Conservation (phyloP, 2,888 invertebrate genomes). For the Agriopis marginaria region DNA sequence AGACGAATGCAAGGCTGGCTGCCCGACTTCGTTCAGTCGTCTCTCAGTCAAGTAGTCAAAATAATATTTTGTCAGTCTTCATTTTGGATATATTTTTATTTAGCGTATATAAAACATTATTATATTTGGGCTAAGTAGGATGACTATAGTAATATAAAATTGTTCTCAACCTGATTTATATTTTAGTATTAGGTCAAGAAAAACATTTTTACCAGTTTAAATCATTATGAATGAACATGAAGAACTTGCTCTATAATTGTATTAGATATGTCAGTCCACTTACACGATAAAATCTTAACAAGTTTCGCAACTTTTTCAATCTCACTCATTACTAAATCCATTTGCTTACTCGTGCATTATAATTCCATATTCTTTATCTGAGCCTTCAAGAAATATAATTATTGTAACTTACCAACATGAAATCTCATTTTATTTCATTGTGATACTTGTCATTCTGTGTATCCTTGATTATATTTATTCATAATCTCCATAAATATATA, state of each 20-base stretch:
- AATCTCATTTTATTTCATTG: slow-evolving; percentile 43
- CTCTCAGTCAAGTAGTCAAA: too few relatives aligned
- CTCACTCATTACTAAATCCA: slow-evolving; percentile 14
- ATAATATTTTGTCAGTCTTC: too few relatives aligned
- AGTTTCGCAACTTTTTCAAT: slow-evolving; percentile 16
- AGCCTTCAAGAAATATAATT: slow-evolving; percentile 26
- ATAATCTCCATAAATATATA: slow-evolving; percentile 45
- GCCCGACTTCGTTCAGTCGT: too few relatives aligned
- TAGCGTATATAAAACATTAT: too few relatives aligned
- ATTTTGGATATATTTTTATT: too few relatives aligned
- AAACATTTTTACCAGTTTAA: not conserved
- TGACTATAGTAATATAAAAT: too few relatives aligned
- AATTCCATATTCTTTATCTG: slow-evolving; percentile 23
- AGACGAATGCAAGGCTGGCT: too few relatives aligned
- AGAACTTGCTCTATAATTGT: slow-evolving; percentile 1
- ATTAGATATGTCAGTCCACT: not conserved
- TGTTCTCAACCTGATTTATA: too few relatives aligned
- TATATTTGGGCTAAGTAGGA: too few relatives aligned
- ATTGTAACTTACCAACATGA: slow-evolving; percentile 38
- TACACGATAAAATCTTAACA: slow-evolving; percentile 1
- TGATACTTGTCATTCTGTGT: slow-evolving; percentile 40
- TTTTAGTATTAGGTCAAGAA: not conserved
- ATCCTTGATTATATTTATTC: slow-evolving; percentile 45
- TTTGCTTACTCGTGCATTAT: slow-evolving; percentile 14
- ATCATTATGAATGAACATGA: not conserved